Percentiles rank a stretch among this genome's conserved stretches.
Conservation (phyloP, 2,113 vertebrate genomes). For the Oryzias woworae region DNA sequence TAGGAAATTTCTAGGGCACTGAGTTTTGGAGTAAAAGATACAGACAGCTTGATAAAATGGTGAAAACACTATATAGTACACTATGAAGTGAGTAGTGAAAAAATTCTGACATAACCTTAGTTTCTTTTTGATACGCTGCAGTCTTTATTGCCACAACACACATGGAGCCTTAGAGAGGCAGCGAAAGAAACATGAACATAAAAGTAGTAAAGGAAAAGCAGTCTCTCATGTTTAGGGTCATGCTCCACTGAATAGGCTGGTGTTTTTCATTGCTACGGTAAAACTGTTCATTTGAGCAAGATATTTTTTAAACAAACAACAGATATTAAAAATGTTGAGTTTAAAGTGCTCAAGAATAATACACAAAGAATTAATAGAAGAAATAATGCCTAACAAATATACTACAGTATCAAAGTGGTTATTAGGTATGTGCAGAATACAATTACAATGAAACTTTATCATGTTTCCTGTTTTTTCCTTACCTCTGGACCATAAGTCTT, state of each 20-base stretch:
- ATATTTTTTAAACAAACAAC: slow-evolving; percentile 11
- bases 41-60: no score
- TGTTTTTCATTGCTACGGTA: slow-evolving; percentile 1
- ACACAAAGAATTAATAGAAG: no score
- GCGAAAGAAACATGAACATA: slow-evolving; percentile 4
- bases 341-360: slow-evolving; percentile 28
- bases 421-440: slow-evolving; percentile 16
- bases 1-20: no score
- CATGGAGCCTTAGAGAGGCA: slow-evolving; percentile 2
- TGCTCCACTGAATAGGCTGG: slow-evolving; percentile 5
- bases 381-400: neutral
- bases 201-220: slow-evolving; percentile 1
- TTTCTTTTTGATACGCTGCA: slow-evolving; percentile 11
- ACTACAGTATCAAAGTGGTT: slow-evolving; percentile 3
- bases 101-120: neutral
- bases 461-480: slow-evolving; percentile 56
- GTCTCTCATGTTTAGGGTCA: neutral
- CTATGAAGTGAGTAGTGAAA: neutral
- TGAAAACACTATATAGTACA: no score
- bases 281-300: slow-evolving; percentile 23
- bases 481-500: slow-evolving; percentile 99
- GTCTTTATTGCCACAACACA: slow-evolving; percentile 18
- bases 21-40: no score
- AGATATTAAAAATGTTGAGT: slow-evolving; percentile 26
- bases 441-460: slow-evolving; percentile 11